Conservation (phyloP, 2,797 vertebrate species). For the Acridotheres tristis region DNA sequence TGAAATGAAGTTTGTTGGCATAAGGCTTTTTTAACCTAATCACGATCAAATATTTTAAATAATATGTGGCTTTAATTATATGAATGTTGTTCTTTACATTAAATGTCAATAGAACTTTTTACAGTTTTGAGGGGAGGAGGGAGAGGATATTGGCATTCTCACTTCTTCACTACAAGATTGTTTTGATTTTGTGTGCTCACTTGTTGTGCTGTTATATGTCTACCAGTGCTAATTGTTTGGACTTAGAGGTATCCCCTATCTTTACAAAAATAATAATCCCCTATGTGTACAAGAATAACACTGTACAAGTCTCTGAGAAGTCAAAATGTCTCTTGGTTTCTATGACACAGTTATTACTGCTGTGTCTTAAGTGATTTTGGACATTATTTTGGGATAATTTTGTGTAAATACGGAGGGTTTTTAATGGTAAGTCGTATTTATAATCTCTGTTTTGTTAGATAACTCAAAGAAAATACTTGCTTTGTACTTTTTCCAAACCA, state of each 20-base stretch:
- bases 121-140: background rate
- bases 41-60: background rate
- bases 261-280: background rate
- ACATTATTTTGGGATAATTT: background rate
- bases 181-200: background rate
- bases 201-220: background rate
- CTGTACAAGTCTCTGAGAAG: background rate
- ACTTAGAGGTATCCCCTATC: background rate
- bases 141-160: background rate
- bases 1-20: background rate
- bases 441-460: background rate
- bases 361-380: background rate
- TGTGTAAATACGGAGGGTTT: background rate
- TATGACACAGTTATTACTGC: background rate
- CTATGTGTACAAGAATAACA: background rate
- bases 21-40: background rate
- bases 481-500: background rate
- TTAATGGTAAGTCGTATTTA: background rate
- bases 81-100: background rate
- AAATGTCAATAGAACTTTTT: background rate
- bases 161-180: background rate
- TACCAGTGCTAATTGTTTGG: background rate
- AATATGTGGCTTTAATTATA: background rate
- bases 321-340: background rate
- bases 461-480: conserved; percentile 9